These are phyloP conservation scores for Pao palembangensis DNA, from an alignment of 2,113 vertebrate species.

Conservation along the genomic window DNA sequence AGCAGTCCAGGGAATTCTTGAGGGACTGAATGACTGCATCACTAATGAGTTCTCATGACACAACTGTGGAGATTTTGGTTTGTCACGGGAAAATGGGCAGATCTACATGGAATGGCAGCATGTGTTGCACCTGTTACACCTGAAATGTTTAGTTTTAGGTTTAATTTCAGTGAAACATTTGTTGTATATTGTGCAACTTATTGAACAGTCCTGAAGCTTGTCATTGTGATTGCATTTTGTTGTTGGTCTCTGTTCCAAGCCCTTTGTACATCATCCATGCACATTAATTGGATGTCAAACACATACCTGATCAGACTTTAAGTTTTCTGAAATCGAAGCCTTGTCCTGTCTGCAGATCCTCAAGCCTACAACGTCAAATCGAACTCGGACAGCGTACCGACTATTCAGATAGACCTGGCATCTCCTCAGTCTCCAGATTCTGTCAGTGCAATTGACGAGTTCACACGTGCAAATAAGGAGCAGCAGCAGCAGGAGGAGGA, in stretches of 20 bases:
- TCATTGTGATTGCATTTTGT: slow-evolving; percentile 4
- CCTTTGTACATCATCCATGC: slow-evolving; percentile 11
- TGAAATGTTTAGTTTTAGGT: too few species aligned
- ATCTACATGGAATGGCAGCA: slow-evolving; percentile 7
- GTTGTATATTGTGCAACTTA: background rate
- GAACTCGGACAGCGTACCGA: slow-evolving; percentile 70
- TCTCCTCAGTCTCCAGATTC: slow-evolving; percentile 89
- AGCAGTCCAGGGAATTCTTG: too few species aligned
- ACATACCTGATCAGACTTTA: background rate
- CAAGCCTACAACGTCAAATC: slow-evolving; percentile 82
- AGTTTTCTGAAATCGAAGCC: background rate
- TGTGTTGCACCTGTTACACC: slow-evolving; percentile 6
- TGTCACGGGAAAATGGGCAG: background rate
- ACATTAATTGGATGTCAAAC: slow-evolving; percentile 8
- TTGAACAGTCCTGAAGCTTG: slow-evolving; percentile 7
- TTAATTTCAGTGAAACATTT: background rate
- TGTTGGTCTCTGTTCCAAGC: slow-evolving; percentile 2
- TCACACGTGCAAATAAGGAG: slow-evolving; percentile 49
- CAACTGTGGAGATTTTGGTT: background rate
- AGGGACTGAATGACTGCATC: slow-evolving; percentile 4
- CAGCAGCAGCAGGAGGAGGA: slow-evolving; percentile 54
- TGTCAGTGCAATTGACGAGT: slow-evolving; percentile 79
- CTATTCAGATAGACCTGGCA: slow-evolving; percentile 90
- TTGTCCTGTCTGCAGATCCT: slow-evolving; percentile 73
- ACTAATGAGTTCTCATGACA: slow-evolving; percentile 28